Evolutionary conservation across 1,140 invertebrate genomes (phyloP), one percentile per base, ranked within the genome.

Genomic region (Ditylenchus dipsaci): DNA sequence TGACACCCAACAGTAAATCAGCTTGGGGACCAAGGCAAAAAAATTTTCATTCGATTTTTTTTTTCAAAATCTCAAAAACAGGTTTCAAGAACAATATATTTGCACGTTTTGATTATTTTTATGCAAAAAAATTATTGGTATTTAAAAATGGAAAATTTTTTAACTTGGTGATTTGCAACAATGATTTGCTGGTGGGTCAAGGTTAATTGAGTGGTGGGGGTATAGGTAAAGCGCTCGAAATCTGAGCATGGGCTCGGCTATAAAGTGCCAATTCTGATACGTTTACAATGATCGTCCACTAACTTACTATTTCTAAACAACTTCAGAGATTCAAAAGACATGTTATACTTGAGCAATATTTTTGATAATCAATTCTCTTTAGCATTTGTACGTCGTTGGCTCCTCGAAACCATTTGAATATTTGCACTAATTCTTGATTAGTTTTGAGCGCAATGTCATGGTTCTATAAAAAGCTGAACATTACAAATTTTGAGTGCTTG

Each of bases 381-480:
- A 47, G 58, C 13, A 21, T 63, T 68, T 77, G 74, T 0, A 78
- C 69, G 62, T 77, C 75, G 33, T 81, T 81, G 13, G 75, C n/a
- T 3, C 75, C 75, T 26, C 78, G 65, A 13, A 78, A 42, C 71
- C 77, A 79, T 53, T 45, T 42, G 8, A 81, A 64, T 63, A 77
- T 77, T 49, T 69, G 61, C 7, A 77, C 69, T 21, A 74, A 38
- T 62, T 77, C 78, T 3, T 17, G 17, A 21, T 72, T 79, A 11
- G 78, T 77, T 63, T 68, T 62, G 9, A 78, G 38, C 13, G 53
- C 21, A 9, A 68, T 76, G 43, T 77, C 75, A 58, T 77, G 75
- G 57, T 77, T 77, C 79, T 76, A 60, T 62, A 76, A 75, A 45
- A 45, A 59, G 30, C 11, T 38, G 60, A 29, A 5, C 23, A 45